Base-by-base conservation (phyloP, 2,797 vertebrate species). In the Rhyacichthys aspro region DNA sequence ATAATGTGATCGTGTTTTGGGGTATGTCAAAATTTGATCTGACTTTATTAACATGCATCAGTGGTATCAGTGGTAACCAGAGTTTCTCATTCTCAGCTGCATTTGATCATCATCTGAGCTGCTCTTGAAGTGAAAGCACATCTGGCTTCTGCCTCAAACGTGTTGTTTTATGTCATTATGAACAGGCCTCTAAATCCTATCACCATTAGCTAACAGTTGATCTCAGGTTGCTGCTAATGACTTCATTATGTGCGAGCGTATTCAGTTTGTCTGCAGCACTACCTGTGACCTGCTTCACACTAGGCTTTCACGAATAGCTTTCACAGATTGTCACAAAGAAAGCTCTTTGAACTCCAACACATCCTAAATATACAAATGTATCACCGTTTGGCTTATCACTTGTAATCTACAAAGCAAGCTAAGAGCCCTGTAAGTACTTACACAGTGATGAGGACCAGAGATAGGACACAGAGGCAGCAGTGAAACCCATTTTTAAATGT, bases 141-240 rank as follows among this genome's bases (percentile, higher is more conserved):
- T 79, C 61, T 65, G 72, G 57, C 54, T 46, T 55, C 43, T 70
- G 34, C 63, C 56, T 72, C 38, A 63, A 59, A 47, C 43, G 54
- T 67, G 52, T 60, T 74, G 48, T 54, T 74, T 43, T 62, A 76
- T 74, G 65, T 70, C 63, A 64, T 74, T 70, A 68, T 69, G 34
- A 79, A 52, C 60, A 65, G 71, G 41, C 55, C 62, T 74, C 78
- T 75, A 83, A 86, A 83, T 88, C 82, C 72, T 50, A 66, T 88
- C 79, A 79, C 52, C 67, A 73, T 72, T 56, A 67, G 63, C 63
- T 43, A 56, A 63, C 55, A 32, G 62, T 55, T 78, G 48, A 72
- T 80, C 73, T 80, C 72, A 16, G 52, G 45, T 76, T 56, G 6
- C 64, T 64, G 76, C 71, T 79, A 76, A 82, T 79, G 55, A 70